phyloP scores from a whole-genome alignment of 2,888 invertebrate genomes.

The Chalcosyrphus nemorum region DNA sequence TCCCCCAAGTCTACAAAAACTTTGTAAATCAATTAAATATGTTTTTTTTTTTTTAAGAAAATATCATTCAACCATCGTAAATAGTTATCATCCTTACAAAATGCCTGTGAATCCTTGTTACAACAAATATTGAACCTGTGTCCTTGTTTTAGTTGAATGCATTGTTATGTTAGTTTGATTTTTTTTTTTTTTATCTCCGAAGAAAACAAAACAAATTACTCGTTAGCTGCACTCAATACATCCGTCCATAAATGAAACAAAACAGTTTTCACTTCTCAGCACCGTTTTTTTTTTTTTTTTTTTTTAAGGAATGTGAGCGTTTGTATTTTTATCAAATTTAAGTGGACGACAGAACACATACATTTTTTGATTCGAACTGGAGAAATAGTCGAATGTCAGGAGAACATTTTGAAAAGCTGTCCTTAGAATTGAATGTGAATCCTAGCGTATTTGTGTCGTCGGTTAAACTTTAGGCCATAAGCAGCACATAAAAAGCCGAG shows the following conservation, averaged over 20 bases:
- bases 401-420: too few relatives aligned
- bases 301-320: slow-evolving; percentile 1
- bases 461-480: too few relatives aligned
- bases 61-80: slow-evolving; percentile 30
- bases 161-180: slow-evolving; percentile 22
- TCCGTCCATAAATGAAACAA: slow-evolving; percentile 58
- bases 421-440: too few relatives aligned
- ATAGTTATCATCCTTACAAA: slow-evolving; percentile 1
- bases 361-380: too few relatives aligned
- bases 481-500: too few relatives aligned
- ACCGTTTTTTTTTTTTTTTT: too few relatives aligned
- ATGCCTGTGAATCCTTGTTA: slow-evolving; percentile 30
- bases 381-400: too few relatives aligned
- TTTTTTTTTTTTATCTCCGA: slow-evolving; percentile 14
- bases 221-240: slow-evolving; percentile 60
- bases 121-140: background rate
- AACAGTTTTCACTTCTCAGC: slow-evolving; percentile 26
- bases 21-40: slow-evolving; percentile 40
- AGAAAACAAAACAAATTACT: slow-evolving; percentile 11
- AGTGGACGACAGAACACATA: too few relatives aligned
- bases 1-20: slow-evolving; percentile 31
- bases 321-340: slow-evolving; percentile 14
- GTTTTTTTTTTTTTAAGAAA: too few relatives aligned
- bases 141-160: slow-evolving; percentile 31
- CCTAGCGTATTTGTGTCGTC: too few relatives aligned